These are phyloP conservation scores for Ormyrus thymus DNA, from an alignment of 2,888 invertebrate genomes.

Conservation along the genomic window DNA sequence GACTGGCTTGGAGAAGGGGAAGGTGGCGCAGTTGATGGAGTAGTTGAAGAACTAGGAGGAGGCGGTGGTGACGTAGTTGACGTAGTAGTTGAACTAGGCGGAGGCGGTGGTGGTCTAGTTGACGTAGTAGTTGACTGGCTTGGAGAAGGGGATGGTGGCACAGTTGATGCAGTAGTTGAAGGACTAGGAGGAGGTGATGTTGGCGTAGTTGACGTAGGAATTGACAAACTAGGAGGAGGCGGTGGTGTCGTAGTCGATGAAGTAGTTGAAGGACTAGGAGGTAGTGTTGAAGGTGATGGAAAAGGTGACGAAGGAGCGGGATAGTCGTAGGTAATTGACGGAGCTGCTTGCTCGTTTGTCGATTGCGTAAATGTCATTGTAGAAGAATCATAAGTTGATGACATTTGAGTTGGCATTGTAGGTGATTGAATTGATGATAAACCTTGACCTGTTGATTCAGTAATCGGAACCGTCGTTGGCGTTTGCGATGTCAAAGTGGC, in stretches of 20 bases:
- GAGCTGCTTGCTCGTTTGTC: neutral
- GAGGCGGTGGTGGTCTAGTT: neutral
- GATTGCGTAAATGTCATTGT: neutral
- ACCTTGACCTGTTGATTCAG: constrained; percentile 4
- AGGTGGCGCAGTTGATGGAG: too few species aligned
- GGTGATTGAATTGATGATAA: constrained; percentile 3
- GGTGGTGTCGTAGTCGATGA: neutral
- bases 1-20: too few species aligned
- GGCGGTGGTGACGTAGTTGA: neutral
- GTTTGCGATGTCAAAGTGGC: too few species aligned
- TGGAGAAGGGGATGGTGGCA: too few species aligned
- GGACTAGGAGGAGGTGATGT: constrained; percentile 11
- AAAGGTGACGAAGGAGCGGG: neutral
- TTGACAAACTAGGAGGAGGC: too few species aligned
- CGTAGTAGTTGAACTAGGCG: neutral
- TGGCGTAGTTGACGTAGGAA: too few species aligned
- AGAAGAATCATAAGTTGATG: neutral
- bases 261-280: constrained; percentile 31
- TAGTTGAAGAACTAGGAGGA: constrained; percentile 8
- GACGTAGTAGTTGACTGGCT: neutral
- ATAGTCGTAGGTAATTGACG: constrained; percentile 32
- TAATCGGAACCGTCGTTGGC: neutral
- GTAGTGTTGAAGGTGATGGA: neutral
- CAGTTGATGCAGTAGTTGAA: constrained; percentile 30
- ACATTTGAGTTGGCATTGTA: constrained; percentile 17